Base-by-base conservation (phyloP, 2,797 vertebrate genomes). In the Pangasius larnaudii region DNA sequence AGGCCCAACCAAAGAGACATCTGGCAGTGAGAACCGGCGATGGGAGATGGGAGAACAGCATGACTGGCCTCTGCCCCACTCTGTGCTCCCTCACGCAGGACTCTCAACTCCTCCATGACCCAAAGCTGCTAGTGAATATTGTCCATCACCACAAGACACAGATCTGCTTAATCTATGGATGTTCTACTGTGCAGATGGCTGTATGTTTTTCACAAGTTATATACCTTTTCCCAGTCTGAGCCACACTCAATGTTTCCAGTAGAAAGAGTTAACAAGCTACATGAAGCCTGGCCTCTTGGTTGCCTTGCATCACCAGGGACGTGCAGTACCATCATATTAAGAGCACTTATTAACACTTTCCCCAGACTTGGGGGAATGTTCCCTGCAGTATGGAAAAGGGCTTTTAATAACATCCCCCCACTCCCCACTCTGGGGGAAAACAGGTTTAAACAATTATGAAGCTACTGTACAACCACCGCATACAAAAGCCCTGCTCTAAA, bases 371-470 rank as follows among this genome's bases (percentile, higher is more conserved):
- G 75, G 75, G 85, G 89, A 93, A 94, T 89, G 90, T 94, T 94
- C 91, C 94, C 93, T 36, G 85, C 90, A 94, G 94, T 92, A 93
- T 93, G 93, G 93, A 95, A 95, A 95, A 89, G 83, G 87, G 86
- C 89, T 92, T 94, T 94, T 92, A 91, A 92, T 91, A 91, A 85
- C 88, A 84, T 85, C 79, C 89, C 83, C 74, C 86, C 80, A 87
- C 88, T 86, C 80, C 74, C 42, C 72, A n/a, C 91, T 92, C 86
- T 65, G 81, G 85, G 91, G 91, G 88, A 92, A 91, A 93, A 93
- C 92, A 95, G 89, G 89, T 92, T 94, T 93, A 91, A 96, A 91
- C 93, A 94, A 95, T 95, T 95, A 95, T 89, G 90, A 94, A 79
- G 92, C 94, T 93, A 94, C 94, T 90, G 90, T 94, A 93, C 89